Conservation (phyloP, 2,797 vertebrate genomes). For the Pempheris klunzingeri region DNA sequence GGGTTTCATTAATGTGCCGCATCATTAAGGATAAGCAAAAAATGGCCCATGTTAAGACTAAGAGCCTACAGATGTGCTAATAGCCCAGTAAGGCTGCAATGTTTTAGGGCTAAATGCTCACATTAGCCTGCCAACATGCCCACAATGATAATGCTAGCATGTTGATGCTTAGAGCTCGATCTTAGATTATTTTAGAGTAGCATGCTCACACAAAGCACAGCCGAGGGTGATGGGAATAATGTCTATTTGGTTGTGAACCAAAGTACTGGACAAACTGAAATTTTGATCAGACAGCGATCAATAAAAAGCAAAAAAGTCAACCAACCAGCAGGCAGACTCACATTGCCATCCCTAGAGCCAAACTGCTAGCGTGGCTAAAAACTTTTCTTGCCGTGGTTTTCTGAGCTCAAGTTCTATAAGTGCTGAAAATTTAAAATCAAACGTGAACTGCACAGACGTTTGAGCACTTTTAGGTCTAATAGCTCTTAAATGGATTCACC, state of each 20-base stretch:
- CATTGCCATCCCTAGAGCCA: neutral
- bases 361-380: neutral
- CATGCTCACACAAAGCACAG: neutral
- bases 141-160: neutral
- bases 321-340: neutral
- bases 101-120: slow-evolving; percentile 10
- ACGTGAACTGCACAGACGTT: neutral
- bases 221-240: slow-evolving; percentile 5
- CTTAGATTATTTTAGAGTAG: no score
- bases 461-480: neutral
- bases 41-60: neutral
- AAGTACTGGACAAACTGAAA: neutral
- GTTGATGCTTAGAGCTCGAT: neutral
- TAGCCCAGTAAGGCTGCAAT: neutral
- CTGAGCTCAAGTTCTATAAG: neutral
- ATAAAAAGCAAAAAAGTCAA: no score
- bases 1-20: slow-evolving; percentile 19
- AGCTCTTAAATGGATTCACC: no score
- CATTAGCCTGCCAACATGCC: neutral
- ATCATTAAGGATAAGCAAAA: slow-evolving; percentile 21
- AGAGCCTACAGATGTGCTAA: neutral
- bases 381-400: no score
- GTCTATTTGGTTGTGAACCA: neutral
- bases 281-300: neutral
- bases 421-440: neutral